phyloP scores from a whole-genome alignment of 2,797 vertebrate genomes.

The Poecilia gillii region DNA sequence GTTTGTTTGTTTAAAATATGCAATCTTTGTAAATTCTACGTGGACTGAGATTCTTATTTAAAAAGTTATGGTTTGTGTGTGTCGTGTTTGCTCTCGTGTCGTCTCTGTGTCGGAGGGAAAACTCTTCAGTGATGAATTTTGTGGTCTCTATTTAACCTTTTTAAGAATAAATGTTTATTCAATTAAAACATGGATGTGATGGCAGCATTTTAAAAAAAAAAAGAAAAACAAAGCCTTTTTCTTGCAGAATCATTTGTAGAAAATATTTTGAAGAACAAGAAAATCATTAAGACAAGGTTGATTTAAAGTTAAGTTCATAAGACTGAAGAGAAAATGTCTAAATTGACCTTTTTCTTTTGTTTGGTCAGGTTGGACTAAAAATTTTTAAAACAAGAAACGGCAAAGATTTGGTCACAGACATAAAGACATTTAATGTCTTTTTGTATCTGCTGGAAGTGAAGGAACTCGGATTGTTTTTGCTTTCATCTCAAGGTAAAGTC shows the following conservation, averaged over 20 bases:
- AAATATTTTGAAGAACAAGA: neutral
- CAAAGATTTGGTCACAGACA: neutral
- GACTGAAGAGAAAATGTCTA: neutral
- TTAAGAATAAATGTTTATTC: conserved; percentile 9
- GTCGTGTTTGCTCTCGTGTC: conserved; percentile 1
- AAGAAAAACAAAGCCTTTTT: neutral
- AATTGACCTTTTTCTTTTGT: neutral
- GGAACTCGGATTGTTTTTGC: neutral
- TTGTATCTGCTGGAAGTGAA: neutral
- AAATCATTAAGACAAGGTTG: neutral
- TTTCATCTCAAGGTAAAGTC: neutral
- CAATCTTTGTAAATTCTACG: conserved; percentile 71
- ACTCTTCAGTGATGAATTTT: neutral
- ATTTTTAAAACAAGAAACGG: neutral
- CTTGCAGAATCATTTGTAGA: neutral
- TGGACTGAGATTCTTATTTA: conserved; percentile 68
- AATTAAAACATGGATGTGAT: neutral
- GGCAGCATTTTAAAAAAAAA: neutral
- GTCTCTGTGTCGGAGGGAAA: conserved; percentile 4
- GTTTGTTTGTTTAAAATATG: conserved; percentile 67
- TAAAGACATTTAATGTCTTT: neutral
- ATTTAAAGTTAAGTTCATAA: neutral
- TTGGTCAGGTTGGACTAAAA: neutral
- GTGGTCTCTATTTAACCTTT: conserved; percentile 9
- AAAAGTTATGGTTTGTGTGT: conserved; percentile 59